Percentiles rank a stretch among this genome's conserved stretches.
These are phyloP conservation scores for Tetraneura akinire DNA, from an alignment of 1,140 invertebrate genomes.

Conservation along the genomic window DNA sequence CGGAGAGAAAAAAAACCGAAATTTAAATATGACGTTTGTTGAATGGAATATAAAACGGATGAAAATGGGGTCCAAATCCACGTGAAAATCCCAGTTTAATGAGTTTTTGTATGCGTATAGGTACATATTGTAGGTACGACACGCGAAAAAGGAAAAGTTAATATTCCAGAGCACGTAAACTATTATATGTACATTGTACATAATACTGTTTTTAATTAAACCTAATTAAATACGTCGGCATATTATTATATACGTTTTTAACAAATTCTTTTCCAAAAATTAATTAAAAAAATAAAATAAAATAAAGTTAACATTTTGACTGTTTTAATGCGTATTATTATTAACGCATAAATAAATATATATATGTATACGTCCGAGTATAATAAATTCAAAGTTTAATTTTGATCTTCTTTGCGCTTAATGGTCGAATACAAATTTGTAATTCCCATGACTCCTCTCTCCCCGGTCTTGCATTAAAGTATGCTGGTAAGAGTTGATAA, in stretches of 20 bases:
- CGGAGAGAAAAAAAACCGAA: not conserved
- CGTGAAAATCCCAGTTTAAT: slow-evolving; percentile 13
- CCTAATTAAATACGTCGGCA: not conserved
- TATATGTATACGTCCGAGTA: no score
- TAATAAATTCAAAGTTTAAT: slow-evolving; percentile 34
- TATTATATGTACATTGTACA: not conserved
- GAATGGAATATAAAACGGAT: not conserved
- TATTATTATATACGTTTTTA: not conserved
- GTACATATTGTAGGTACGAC: no score
- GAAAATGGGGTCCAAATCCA: not conserved
- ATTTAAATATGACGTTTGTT: not conserved
- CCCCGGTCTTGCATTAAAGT: not conserved
- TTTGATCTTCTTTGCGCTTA: slow-evolving; percentile 5
- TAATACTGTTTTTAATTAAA: slow-evolving; percentile 19
- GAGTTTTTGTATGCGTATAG: slow-evolving; percentile 17
- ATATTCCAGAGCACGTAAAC: not conserved
- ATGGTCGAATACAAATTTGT: not conserved
- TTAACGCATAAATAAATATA: not conserved
- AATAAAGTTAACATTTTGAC: slow-evolving; percentile 13
- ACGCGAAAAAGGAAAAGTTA: slow-evolving; percentile 15
- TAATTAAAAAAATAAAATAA: not conserved
- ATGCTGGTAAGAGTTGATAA: slow-evolving; percentile 37
- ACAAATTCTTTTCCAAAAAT: not conserved
- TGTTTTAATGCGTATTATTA: not conserved
- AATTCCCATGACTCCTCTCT: not conserved